Evolutionary conservation across 2,113 vertebrate species (phyloP).

Genomic region (Malurus alboscapulatus): DNA sequence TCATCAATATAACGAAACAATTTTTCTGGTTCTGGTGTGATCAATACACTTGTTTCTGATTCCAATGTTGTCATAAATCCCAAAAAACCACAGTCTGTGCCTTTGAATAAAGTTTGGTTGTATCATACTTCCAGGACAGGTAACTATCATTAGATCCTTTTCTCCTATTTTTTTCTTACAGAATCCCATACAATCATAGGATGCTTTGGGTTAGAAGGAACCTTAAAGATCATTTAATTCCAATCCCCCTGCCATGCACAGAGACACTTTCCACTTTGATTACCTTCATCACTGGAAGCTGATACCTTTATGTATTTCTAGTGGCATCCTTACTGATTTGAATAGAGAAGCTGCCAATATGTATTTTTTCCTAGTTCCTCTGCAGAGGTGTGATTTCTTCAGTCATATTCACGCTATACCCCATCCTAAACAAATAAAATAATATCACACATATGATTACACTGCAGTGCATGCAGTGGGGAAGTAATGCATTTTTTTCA

Average conservation of each 20-base stretch:
- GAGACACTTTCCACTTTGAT: not conserved
- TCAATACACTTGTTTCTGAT: constrained; percentile 52
- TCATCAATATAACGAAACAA: constrained; percentile 24
- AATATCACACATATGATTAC: constrained; percentile 6
- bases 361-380: not conserved
- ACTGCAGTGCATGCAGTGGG: not conserved
- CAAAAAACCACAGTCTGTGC: not conserved
- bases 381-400: constrained; percentile 6
- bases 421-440: not conserved
- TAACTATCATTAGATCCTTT: not conserved
- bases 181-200: not conserved
- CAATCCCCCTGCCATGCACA: not conserved
- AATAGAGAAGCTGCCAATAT: not conserved
- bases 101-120: not conserved
- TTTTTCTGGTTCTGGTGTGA: constrained; percentile 29
- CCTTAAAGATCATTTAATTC: not conserved
- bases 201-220: not conserved
- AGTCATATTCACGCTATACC: not conserved
- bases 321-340: not conserved
- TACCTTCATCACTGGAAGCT: not conserved
- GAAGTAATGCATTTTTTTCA: not conserved
- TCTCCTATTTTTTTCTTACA: not conserved
- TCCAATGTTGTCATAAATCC: constrained; percentile 26
- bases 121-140: not conserved
- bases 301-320: not conserved